Conservation (phyloP, 53 echinoderm and acorn worm genomes). For the Mesocentrotus franciscanus region DNA sequence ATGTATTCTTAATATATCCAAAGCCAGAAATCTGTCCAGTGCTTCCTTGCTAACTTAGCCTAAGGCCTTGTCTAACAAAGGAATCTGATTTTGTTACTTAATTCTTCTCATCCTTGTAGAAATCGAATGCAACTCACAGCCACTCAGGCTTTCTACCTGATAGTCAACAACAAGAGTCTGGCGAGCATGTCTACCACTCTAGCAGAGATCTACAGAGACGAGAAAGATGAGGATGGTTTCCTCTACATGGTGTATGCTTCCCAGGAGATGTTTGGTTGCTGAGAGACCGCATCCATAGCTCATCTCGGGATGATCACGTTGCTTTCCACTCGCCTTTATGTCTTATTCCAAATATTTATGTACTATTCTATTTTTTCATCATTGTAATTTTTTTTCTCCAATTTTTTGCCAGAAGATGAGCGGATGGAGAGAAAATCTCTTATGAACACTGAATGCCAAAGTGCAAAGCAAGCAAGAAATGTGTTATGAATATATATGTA, state of each 20-base stretch:
- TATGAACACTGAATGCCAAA: slow-evolving; percentile 15
- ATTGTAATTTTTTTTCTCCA: neutral
- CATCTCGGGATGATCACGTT: neutral
- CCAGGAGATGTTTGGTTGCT: slow-evolving; percentile 98
- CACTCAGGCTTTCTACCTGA: slow-evolving; percentile 98
- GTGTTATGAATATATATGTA: neutral
- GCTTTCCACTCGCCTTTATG: slow-evolving; percentile 29
- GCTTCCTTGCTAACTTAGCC: too few relatives aligned
- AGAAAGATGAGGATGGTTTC: slow-evolving; percentile 98
- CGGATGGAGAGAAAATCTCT: neutral
- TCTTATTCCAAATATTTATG: slow-evolving; percentile 53
- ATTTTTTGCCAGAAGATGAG: neutral
- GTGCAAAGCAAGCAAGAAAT: slow-evolving; percentile 11
- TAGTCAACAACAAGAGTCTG: slow-evolving; percentile 98
- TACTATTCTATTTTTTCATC: slow-evolving; percentile 28
- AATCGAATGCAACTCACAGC: slow-evolving; percentile 99
- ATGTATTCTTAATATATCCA: too few relatives aligned
- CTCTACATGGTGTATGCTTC: slow-evolving; percentile 99
- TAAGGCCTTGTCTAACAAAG: too few relatives aligned
- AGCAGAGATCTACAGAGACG: slow-evolving; percentile 95
- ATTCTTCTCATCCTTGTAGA: slow-evolving; percentile 54
- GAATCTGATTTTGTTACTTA: neutral
- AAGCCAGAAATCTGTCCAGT: too few relatives aligned
- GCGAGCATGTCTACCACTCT: slow-evolving; percentile 99
- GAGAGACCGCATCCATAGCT: slow-evolving; percentile 16